Conservation (phyloP, 2,797 vertebrate genomes). For the Phoeniculus purpureus region DNA sequence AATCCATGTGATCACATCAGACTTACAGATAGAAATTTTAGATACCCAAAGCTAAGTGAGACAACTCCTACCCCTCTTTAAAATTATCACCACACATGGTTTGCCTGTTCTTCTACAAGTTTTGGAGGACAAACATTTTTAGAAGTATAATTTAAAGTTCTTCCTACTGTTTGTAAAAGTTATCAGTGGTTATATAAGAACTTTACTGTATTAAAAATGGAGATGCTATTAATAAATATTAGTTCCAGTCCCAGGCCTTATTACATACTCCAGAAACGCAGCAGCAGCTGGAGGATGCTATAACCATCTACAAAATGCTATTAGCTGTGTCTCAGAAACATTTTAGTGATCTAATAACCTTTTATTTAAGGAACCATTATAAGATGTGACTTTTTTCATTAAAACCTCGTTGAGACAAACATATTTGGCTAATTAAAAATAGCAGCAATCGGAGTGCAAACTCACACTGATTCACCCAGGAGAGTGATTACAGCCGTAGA, state of each 20-base stretch:
- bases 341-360: neutral
- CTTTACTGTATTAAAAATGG: neutral
- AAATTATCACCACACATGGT: neutral
- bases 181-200: neutral
- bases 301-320: neutral
- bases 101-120: neutral
- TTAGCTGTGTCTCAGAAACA: neutral
- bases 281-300: neutral
- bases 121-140: neutral
- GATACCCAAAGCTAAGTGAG: neutral
- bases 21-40: neutral
- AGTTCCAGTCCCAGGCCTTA: neutral
- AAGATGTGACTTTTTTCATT: constrained; percentile 11
- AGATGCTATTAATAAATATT: neutral
- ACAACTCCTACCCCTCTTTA: accelerated
- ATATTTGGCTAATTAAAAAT: neutral
- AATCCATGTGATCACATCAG: neutral
- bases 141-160: neutral
- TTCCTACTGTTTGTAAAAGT: neutral
- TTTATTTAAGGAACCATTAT: neutral
- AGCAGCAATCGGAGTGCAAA: neutral
- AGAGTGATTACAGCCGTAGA: neutral
- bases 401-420: neutral
- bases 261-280: neutral
- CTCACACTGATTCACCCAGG: neutral